A percentile compares a stretch with the other conserved stretches of the same genome.
These are phyloP conservation scores for Lordiphosa fenestrarum DNA, from an alignment of 2,888 invertebrate genomes.

Conservation along the genomic window DNA sequence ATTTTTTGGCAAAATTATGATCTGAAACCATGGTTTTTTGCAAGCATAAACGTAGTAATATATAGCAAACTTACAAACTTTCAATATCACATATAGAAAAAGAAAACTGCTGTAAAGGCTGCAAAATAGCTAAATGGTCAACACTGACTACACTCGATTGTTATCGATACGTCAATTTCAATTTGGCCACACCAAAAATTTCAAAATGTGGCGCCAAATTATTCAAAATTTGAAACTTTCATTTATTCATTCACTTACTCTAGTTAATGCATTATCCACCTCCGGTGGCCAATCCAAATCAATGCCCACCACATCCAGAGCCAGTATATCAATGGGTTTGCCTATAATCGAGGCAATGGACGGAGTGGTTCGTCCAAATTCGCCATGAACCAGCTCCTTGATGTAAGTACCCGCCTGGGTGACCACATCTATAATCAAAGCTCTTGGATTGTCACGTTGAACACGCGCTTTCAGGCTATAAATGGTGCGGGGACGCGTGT, in stretches of 20 bases:
- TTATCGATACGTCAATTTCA: too few species aligned
- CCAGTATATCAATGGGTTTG: conserved; percentile 90
- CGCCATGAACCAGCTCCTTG: conserved; percentile 98
- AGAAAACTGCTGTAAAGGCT: too few species aligned
- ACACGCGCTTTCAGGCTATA: conserved; percentile 84
- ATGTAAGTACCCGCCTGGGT: conserved; percentile 97
- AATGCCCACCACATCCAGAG: conserved; percentile 91
- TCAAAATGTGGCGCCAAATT: background rate
- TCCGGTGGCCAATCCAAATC: conserved; percentile 87
- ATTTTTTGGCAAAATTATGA: too few species aligned
- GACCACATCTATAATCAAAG: conserved; percentile 85
- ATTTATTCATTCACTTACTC: background rate
- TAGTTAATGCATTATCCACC: conserved; percentile 59
- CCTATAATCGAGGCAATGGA: conserved; percentile 86
- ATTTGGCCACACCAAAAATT: conserved; percentile 1
- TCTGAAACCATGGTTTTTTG: too few species aligned
- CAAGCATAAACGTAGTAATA: too few species aligned
- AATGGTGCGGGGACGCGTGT: conserved; percentile 85
- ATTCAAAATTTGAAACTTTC: conserved; percentile 7
- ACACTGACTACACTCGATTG: too few species aligned
- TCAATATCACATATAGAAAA: too few species aligned
- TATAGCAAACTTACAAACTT: too few species aligned
- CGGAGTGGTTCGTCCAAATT: conserved; percentile 93
- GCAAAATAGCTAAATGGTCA: too few species aligned
- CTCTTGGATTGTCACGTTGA: conserved; percentile 80